A percentile compares a stretch with the other conserved stretches of the same genome.
phyloP scores from a whole-genome alignment of 2,113 vertebrate genomes.

The Bubo blakistoni region DNA sequence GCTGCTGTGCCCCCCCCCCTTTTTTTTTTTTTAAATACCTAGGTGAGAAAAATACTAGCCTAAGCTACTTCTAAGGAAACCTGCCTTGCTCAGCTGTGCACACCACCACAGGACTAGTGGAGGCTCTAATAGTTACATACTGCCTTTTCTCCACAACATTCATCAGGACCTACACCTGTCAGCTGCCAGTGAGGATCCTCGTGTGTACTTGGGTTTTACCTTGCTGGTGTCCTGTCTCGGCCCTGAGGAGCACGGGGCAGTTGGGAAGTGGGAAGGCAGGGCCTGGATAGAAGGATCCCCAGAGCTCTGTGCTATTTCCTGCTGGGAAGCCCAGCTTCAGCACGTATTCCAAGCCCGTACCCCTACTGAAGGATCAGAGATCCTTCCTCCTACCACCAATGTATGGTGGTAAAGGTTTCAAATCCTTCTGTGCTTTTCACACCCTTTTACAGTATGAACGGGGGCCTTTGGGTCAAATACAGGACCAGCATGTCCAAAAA shows the following conservation, averaged over 20 bases:
- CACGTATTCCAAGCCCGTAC: background rate
- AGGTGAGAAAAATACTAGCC: background rate
- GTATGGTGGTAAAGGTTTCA: background rate
- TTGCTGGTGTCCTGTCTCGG: fast-evolving
- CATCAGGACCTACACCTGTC: background rate
- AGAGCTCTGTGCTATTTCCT: background rate
- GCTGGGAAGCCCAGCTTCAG: background rate
- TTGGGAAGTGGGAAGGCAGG: background rate
- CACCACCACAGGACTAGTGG: background rate
- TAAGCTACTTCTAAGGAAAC: background rate
- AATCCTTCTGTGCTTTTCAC: background rate
- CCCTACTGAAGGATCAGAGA: background rate
- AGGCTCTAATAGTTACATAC: background rate
- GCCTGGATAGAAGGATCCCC: background rate
- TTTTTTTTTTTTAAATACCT: background rate
- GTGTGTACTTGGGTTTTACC: background rate
- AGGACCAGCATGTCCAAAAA: background rate
- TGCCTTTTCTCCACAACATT: background rate
- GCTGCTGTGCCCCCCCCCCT: background rate
- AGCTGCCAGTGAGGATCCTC: background rate
- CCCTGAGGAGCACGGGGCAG: background rate
- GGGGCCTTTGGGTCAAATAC: background rate
- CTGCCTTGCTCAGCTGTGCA: background rate
- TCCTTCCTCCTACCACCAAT: background rate
- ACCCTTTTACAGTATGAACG: background rate